Base-by-base conservation (phyloP, 2,113 vertebrate genomes). In the Gnathonemus longibarbis region DNA sequence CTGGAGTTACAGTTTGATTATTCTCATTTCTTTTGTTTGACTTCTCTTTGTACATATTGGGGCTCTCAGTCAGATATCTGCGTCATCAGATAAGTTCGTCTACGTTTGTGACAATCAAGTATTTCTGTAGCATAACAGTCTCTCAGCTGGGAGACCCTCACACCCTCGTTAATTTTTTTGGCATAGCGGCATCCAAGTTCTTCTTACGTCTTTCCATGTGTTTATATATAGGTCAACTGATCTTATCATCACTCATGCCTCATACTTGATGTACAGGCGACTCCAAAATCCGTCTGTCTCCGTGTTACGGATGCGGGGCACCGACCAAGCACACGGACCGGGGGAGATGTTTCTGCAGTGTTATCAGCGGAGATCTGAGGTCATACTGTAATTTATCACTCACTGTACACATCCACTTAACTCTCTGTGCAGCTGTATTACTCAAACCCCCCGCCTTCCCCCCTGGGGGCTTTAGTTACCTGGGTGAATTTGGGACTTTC, bases 401-500 rank as follows among this genome's bases (percentile, higher is more conserved):
- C 84, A 87, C 84, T 52, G 48, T 24, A 52, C 7, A 87, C n/a
- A 84, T 53, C 91, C 53, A 35, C 84, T 39, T 48, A 27, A 10
- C 77, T 84, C 90, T 74, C 24, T 6, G 27, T 80, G 46, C 27
- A 52, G 27, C 21, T 53, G 56, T 87, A 39, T 24, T 84, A 87
- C n/a, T 19, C 27, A 87, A 6, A 19, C n/a, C 80, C 45, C 31
- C 24, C 19, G 24, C 42, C 31, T 21, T 10, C 15, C 1, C 24
- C 15, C n/a, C 19, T 70, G 27, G 48, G 62, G 86, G 24, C 62
- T 95, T 89, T 91, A 84, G 90, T 95, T 95, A 94, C 94, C 92
- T 92, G 93, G 96, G 96, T 93, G 93, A 94, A 92, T 96, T 96
- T 96, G 96, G 96, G 95, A 96, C 96, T 96, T 96, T 96, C 96